These are phyloP conservation scores for Parotia lawesii DNA, from an alignment of 2,113 vertebrate species.

Conservation along the genomic window DNA sequence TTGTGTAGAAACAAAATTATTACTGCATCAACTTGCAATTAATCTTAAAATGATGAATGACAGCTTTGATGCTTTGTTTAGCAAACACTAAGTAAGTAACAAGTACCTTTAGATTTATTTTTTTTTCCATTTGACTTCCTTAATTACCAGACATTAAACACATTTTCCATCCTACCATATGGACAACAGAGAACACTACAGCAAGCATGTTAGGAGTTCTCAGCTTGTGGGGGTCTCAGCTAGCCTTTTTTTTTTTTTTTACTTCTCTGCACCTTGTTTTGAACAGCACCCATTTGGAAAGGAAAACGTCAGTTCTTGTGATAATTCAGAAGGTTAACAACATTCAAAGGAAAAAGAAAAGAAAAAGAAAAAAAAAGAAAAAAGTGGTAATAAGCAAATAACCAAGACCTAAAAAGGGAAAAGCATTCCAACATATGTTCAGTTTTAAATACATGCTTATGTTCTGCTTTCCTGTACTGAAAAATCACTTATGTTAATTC, in stretches of 20 bases:
- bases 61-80: conserved; percentile 29
- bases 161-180: neutral
- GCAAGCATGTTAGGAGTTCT: neutral
- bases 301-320: neutral
- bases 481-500: neutral
- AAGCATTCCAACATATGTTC: neutral
- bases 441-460: neutral
- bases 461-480: neutral
- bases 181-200: neutral
- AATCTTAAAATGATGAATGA: neutral
- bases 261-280: neutral
- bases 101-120: neutral
- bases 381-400: neutral
- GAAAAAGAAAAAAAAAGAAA: neutral
- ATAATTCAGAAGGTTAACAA: neutral
- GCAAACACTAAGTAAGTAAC: conserved; percentile 16
- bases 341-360: neutral
- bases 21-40: neutral
- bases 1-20: neutral
- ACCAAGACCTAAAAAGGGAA: neutral
- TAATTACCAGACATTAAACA: conserved; percentile 1
- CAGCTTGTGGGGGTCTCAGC: neutral
- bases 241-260: neutral
- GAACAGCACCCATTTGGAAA: neutral
- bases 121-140: neutral